Percentiles rank a stretch among this genome's conserved stretches.
Conservation (phyloP, 2,797 vertebrate genomes). For the Pipistrellus pygmaeus region DNA sequence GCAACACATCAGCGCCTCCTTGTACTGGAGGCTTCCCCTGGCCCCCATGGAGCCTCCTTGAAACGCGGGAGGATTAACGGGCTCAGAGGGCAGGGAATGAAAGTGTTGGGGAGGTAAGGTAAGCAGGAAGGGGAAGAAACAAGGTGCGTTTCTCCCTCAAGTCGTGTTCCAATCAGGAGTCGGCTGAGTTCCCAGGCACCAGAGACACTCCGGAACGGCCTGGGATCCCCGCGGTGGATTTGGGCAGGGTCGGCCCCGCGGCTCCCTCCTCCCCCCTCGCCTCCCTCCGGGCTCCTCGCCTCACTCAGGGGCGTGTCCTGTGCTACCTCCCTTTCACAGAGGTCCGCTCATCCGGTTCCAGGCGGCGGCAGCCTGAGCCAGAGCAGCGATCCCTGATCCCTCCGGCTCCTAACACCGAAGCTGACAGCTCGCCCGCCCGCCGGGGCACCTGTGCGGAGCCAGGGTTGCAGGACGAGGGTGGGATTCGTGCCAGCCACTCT, state of each 20-base stretch:
- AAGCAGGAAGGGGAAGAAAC: background rate
- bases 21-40: background rate
- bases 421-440: background rate
- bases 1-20: constrained; percentile 44
- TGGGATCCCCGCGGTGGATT: constrained; percentile 38
- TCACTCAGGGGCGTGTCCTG: constrained; percentile 83
- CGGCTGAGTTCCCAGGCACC: background rate
- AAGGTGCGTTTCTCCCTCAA: constrained; percentile 30
- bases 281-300: constrained; percentile 60
- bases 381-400: constrained; percentile 60
- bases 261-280: constrained; percentile 7
- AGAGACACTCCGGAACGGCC: constrained; percentile 57
- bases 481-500: constrained; percentile 1
- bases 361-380: constrained; percentile 18
- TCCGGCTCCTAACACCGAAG: background rate
- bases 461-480: constrained; percentile 12
- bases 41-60: background rate
- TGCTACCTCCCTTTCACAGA: constrained; percentile 69
- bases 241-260: background rate
- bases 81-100: background rate
- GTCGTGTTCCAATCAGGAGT: background rate
- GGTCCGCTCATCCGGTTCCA: constrained; percentile 78
- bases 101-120: background rate
- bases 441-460: constrained; percentile 34
- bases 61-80: background rate